Evolutionary conservation across 2,797 vertebrate species (phyloP).

Genomic region (Lophius americanus): DNA sequence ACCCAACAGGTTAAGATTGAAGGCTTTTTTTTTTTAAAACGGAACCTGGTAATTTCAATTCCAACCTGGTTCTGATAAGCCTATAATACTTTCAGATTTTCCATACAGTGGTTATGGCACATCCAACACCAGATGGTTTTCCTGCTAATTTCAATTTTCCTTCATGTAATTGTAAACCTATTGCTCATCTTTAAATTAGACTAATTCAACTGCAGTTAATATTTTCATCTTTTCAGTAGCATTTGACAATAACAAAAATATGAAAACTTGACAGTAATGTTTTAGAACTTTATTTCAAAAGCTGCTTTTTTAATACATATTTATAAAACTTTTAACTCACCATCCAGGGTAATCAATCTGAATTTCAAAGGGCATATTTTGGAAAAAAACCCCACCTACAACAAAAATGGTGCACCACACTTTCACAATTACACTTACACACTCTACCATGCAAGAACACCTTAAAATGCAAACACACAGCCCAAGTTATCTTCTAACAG

Average conservation of each 20-base stretch:
- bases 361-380: slow-evolving; percentile 44
- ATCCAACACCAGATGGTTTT: no score
- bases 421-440: slow-evolving; percentile 52
- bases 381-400: slow-evolving; percentile 62
- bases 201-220: no score
- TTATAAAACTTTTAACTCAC: slow-evolving; percentile 74
- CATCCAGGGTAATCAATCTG: slow-evolving; percentile 57
- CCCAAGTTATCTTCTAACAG: slow-evolving; percentile 63
- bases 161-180: no score
- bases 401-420: slow-evolving; percentile 60
- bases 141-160: no score
- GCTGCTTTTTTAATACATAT: slow-evolving; percentile 83
- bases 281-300: slow-evolving; percentile 75
- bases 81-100: no score
- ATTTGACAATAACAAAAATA: background rate
- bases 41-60: no score
- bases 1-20: no score
- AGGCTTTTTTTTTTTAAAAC: no score
- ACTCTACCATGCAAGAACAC: slow-evolving; percentile 74
- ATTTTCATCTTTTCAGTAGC: no score
- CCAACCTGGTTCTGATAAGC: no score
- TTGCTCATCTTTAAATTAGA: no score
- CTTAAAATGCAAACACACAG: slow-evolving; percentile 62
- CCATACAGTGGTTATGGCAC: no score
- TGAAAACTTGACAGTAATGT: slow-evolving; percentile 1